A percentile compares a stretch with the other conserved stretches of the same genome.
These are phyloP conservation scores for Cabera pusaria DNA, from an alignment of 2,888 invertebrate genomes.

Conservation along the genomic window DNA sequence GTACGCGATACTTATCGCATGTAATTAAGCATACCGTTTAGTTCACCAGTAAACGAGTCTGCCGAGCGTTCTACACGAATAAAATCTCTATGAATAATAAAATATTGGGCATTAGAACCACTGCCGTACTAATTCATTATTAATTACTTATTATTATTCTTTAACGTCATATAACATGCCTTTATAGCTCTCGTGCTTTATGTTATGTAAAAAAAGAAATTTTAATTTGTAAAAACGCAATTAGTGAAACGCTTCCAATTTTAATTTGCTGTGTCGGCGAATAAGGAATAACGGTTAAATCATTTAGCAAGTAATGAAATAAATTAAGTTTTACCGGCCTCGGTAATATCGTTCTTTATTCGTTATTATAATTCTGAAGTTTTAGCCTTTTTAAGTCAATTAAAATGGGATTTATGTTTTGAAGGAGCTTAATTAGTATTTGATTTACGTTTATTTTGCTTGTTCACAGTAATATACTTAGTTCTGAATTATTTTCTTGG, in stretches of 20 bases:
- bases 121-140: slow-evolving; percentile 43
- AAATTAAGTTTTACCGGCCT: slow-evolving; percentile 25
- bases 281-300: slow-evolving; percentile 25
- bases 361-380: too few species aligned
- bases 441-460: too few species aligned
- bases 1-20: slow-evolving; percentile 58
- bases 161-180: slow-evolving; percentile 19
- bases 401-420: too few species aligned
- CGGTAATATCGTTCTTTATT: too few species aligned
- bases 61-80: slow-evolving; percentile 41
- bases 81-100: slow-evolving; percentile 53
- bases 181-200: slow-evolving; percentile 23
- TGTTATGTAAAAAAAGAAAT: slow-evolving; percentile 31
- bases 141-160: slow-evolving; percentile 39
- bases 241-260: slow-evolving; percentile 32
- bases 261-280: slow-evolving; percentile 26
- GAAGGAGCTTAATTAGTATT: too few species aligned
- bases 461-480: too few species aligned
- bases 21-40: slow-evolving; percentile 76
- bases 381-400: too few species aligned
- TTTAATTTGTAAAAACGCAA: slow-evolving; percentile 29
- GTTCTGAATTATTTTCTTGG: too few species aligned
- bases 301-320: slow-evolving; percentile 33
- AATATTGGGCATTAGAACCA: slow-evolving; percentile 42
- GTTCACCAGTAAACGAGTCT: slow-evolving; percentile 61